Percentiles rank a stretch among this genome's conserved stretches.
Evolutionary conservation across 2,888 invertebrate genomes (phyloP).

Genomic region (Cheilosia pagana): DNA sequence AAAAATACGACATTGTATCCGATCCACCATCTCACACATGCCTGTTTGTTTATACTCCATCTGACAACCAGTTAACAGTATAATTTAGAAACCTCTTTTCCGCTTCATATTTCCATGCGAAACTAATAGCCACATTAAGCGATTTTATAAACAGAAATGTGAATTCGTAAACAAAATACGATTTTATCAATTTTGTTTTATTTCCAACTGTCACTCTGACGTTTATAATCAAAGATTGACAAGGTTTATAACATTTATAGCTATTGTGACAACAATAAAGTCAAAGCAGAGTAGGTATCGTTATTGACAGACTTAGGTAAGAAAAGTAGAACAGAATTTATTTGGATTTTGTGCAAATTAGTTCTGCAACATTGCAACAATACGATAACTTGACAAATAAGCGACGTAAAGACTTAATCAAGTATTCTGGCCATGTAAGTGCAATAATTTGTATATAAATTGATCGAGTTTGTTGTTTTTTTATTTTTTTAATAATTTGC

Average conservation of each 20-base stretch:
- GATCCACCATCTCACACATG: neutral
- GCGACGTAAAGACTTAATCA: conserved; percentile 40
- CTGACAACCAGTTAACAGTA: conserved; percentile 2
- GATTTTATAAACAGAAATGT: neutral
- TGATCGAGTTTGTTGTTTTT: conserved; percentile 39
- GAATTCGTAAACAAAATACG: neutral
- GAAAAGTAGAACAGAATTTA: neutral
- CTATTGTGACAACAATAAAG: neutral
- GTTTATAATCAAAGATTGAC: neutral
- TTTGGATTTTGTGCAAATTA: neutral
- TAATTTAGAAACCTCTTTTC: neutral
- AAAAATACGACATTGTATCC: neutral
- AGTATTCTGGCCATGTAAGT: conserved; percentile 35
- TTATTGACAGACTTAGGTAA: neutral
- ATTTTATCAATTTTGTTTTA: neutral
- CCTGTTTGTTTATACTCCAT: neutral
- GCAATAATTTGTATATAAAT: conserved; percentile 52
- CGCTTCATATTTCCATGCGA: neutral
- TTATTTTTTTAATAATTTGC: conserved; percentile 4
- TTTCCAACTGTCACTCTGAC: neutral
- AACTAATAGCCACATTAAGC: conserved; percentile 1
- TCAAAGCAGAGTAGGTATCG: neutral
- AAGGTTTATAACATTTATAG: neutral
- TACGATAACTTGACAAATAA: conserved; percentile 8
- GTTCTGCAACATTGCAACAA: neutral